These are phyloP conservation scores for Crambe crambe DNA, from an alignment of 37 sponge, comb jelly and placozoan species.

Conservation along the genomic window DNA sequence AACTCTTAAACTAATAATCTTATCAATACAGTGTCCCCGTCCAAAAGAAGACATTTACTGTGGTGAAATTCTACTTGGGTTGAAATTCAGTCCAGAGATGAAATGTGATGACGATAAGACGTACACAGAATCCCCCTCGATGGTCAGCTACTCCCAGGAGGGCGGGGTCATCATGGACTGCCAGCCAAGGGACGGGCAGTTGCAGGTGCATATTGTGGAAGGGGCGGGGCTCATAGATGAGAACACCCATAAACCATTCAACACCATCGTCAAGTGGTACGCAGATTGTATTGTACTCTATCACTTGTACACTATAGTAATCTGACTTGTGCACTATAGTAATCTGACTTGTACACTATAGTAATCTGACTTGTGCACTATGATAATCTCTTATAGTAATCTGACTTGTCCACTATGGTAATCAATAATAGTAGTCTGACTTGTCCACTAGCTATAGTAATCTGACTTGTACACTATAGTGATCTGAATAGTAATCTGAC, in stretches of 20 bases:
- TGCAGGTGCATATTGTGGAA: conserved; percentile 67
- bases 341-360: too few relatives aligned
- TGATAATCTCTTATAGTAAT: too few relatives aligned
- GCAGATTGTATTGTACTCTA: too few relatives aligned
- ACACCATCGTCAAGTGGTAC: conserved; percentile 57
- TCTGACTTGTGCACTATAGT: too few relatives aligned
- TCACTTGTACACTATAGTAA: too few relatives aligned
- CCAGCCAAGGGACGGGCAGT: conserved; percentile 28
- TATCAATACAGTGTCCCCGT: conserved; percentile 28
- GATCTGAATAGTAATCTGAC: too few relatives aligned
- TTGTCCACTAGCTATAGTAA: too few relatives aligned
- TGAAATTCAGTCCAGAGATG: conserved; percentile 42
- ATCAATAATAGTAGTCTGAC: too few relatives aligned
- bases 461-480: too few relatives aligned
- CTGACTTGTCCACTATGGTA: too few relatives aligned
- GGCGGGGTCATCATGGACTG: background rate
- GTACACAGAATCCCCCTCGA: background rate
- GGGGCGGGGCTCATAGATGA: conserved; percentile 59
- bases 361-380: too few relatives aligned
- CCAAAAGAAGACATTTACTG: conserved; percentile 24
- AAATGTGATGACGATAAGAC: background rate
- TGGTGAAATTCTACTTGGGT: conserved; percentile 65
- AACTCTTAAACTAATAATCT: background rate
- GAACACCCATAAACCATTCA: conserved; percentile 52
- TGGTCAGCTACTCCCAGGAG: background rate